Conservation (phyloP, 1,140 invertebrate species). For the Drosophila kikkawai region DNA sequence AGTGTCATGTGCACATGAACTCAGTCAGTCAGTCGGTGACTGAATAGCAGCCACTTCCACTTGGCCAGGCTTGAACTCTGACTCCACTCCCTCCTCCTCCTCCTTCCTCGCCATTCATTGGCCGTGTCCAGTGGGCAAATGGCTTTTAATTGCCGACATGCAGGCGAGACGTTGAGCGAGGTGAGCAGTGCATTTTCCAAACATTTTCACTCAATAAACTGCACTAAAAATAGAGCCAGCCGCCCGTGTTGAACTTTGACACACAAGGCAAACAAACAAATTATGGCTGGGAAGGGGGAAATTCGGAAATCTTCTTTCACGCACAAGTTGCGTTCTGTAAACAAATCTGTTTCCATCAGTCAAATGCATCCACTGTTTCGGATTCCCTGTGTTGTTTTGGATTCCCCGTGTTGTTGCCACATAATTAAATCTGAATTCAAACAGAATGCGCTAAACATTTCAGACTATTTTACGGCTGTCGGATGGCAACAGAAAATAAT, state of each 20-base stretch:
- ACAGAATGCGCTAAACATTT: slow-evolving; percentile 79
- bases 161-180: slow-evolving; percentile 23
- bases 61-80: slow-evolving; percentile 67
- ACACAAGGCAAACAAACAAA: slow-evolving; percentile 75
- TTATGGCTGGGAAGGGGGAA: slow-evolving; percentile 20
- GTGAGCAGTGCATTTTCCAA: slow-evolving; percentile 35
- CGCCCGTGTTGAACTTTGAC: slow-evolving; percentile 71
- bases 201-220: slow-evolving; percentile 73
- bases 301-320: slow-evolving; percentile 29
- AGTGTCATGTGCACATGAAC: slow-evolving; percentile 75
- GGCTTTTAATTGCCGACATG: slow-evolving; percentile 63
- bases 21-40: slow-evolving; percentile 47
- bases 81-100: background rate
- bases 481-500: slow-evolving; percentile 43
- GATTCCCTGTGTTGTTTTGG: slow-evolving; percentile 27
- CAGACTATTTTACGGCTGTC: slow-evolving; percentile 67
- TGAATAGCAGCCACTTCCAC: slow-evolving; percentile 54
- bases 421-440: slow-evolving; percentile 83
- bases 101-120: slow-evolving; percentile 9
- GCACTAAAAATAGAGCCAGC: slow-evolving; percentile 60
- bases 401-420: slow-evolving; percentile 65
- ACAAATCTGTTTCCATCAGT: slow-evolving; percentile 62
- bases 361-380: slow-evolving; percentile 20
- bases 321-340: slow-evolving; percentile 44
- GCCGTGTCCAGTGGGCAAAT: slow-evolving; percentile 51